Evolutionary conservation across 2,113 vertebrate genomes (phyloP).

Genomic region (Scatophagus argus): DNA sequence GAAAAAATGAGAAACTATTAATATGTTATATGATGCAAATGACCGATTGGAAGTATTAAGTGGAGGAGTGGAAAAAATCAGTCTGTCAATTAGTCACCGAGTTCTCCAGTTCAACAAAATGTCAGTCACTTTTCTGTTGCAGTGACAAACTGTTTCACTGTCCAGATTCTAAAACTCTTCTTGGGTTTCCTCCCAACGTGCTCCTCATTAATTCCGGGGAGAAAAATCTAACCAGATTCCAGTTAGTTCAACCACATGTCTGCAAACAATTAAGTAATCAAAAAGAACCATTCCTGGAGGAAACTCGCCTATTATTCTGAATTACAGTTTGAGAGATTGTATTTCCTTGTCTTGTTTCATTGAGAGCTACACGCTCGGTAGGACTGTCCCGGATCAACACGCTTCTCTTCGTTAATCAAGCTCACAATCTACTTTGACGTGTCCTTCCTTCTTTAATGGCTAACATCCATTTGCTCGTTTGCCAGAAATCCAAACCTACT

Average conservation of each 20-base stretch:
- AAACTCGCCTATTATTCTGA: conserved; percentile 72
- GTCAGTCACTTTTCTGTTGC: conserved; percentile 1
- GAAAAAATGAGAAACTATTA: too few species aligned
- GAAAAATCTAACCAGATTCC: conserved; percentile 64
- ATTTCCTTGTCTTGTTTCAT: conserved; percentile 63
- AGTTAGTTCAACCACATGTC: conserved; percentile 67
- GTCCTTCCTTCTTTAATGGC: conserved; percentile 42
- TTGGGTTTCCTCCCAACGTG: conserved; percentile 52
- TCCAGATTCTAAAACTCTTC: conserved; percentile 21
- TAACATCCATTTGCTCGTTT: conserved; percentile 11
- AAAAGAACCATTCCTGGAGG: conserved; percentile 62
- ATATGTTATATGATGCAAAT: background rate
- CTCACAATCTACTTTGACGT: conserved; percentile 56
- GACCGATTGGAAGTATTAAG: background rate
- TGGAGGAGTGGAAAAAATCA: background rate
- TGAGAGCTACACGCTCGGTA: conserved; percentile 5
- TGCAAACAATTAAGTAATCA: conserved; percentile 81
- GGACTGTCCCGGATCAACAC: conserved; percentile 65
- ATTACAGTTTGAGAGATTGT: conserved; percentile 70
- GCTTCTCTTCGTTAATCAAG: conserved; percentile 50
- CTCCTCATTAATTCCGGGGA: conserved; percentile 61
- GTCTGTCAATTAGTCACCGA: background rate
- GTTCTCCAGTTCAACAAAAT: background rate
- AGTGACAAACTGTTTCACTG: conserved; percentile 12
- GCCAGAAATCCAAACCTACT: conserved; percentile 37